Conservation (phyloP, 2,888 invertebrate species). For the Dolomedes plantarius region DNA sequence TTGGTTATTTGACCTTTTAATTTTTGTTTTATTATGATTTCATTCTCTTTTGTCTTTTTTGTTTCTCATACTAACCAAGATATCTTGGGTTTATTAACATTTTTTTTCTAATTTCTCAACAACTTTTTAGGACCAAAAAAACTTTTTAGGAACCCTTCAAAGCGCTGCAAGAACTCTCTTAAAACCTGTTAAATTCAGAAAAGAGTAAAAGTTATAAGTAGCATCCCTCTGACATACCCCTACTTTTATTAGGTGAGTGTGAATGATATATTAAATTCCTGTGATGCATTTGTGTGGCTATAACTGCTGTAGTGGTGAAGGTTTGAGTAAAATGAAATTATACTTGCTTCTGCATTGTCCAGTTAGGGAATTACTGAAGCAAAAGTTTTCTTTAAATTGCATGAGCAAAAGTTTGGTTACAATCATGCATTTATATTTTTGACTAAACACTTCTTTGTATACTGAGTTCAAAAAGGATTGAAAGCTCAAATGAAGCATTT, state of each 20-base stretch:
- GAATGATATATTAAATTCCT: constrained; percentile 52
- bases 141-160: constrained; percentile 68
- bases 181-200: constrained; percentile 67
- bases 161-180: constrained; percentile 64
- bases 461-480: too few species aligned
- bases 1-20: too few species aligned
- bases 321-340: neutral
- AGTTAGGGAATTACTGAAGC: too few species aligned
- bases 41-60: neutral
- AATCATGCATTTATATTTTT: too few species aligned
- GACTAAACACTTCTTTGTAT: too few species aligned
- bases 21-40: constrained; percentile 14
- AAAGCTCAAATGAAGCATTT: too few species aligned
- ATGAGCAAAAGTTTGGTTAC: too few species aligned
- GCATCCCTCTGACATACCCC: constrained; percentile 43
- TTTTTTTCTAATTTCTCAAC: constrained; percentile 63
- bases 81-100: constrained; percentile 47
- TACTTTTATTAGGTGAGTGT: constrained; percentile 67
- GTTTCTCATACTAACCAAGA: constrained; percentile 30
- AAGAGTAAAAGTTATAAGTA: constrained; percentile 58
- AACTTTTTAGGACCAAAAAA: constrained; percentile 71
- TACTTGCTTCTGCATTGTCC: too few species aligned
- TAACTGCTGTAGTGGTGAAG: constrained; percentile 18
- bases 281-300: constrained; percentile 41
- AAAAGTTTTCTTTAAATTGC: too few species aligned